Conservation (phyloP, 2,888 invertebrate species). For the Polydrusus cervinus region DNA sequence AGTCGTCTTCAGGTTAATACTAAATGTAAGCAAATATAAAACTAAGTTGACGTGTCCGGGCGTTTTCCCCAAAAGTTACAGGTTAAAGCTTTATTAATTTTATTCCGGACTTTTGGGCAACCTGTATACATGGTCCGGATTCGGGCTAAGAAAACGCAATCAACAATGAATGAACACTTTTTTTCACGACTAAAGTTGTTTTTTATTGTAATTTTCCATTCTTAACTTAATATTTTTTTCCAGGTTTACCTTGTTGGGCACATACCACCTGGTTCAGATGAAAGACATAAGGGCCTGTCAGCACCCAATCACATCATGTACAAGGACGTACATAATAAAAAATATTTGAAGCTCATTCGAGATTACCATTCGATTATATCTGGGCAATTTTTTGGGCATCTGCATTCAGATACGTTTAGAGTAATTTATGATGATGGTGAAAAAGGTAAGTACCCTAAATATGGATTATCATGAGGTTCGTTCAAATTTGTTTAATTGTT, state of each 20-base stretch:
- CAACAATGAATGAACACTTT: too few relatives aligned
- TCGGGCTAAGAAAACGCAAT: too few relatives aligned
- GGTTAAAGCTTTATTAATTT: too few relatives aligned
- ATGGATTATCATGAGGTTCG: too few relatives aligned
- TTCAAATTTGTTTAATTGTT: too few relatives aligned
- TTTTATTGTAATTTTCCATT: not conserved
- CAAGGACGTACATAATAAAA: constrained; percentile 84
- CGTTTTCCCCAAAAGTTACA: too few relatives aligned
- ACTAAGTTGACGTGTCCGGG: too few relatives aligned
- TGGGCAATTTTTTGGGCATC: constrained; percentile 94
- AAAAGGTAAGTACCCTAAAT: constrained; percentile 80
- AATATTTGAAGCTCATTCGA: constrained; percentile 84
- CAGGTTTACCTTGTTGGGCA: constrained; percentile 94
- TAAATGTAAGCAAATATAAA: too few relatives aligned
- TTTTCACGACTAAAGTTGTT: too few relatives aligned
- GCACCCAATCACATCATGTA: constrained; percentile 76
- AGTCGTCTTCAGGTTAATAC: too few relatives aligned
- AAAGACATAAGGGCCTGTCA: constrained; percentile 80
- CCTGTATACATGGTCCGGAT: too few relatives aligned
- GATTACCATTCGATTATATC: constrained; percentile 87
- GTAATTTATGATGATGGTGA: constrained; percentile 82
- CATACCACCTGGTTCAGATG: constrained; percentile 91
- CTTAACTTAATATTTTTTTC: constrained; percentile 43
- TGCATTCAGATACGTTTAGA: constrained; percentile 93
- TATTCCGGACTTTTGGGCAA: too few relatives aligned